phyloP scores from a whole-genome alignment of 2,888 invertebrate species.

The Erynnis tages region DNA sequence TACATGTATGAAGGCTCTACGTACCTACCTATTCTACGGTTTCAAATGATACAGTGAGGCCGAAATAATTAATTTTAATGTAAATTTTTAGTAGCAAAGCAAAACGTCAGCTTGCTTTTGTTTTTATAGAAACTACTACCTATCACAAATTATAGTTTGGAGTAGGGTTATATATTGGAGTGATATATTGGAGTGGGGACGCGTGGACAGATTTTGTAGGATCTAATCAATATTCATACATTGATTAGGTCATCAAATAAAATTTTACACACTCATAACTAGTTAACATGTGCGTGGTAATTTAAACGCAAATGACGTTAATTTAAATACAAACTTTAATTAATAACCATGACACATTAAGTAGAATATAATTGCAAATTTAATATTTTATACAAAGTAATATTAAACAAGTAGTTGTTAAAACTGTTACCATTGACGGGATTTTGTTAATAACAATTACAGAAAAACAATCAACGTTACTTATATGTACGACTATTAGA shows the following conservation, averaged over 20 bases:
- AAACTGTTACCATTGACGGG: not conserved
- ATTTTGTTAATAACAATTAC: too few relatives aligned
- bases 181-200: too few relatives aligned
- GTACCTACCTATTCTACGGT: not conserved
- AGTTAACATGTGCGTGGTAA: conserved; percentile 17
- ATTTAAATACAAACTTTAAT: conserved; percentile 17
- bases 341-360: conserved; percentile 8
- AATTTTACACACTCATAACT: conserved; percentile 15
- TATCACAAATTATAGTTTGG: too few relatives aligned
- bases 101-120: too few relatives aligned
- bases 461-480: too few relatives aligned
- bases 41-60: too few relatives aligned
- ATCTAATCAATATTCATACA: conserved; percentile 20
- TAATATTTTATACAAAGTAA: conserved; percentile 3
- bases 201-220: too few relatives aligned
- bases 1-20: not conserved
- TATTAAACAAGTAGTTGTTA: not conserved
- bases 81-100: too few relatives aligned
- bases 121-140: too few relatives aligned
- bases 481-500: too few relatives aligned
- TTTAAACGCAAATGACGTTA: conserved; percentile 14
- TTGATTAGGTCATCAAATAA: conserved; percentile 18
- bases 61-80: too few relatives aligned
- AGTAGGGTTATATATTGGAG: too few relatives aligned
- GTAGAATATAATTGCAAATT: conserved; percentile 11